Conservation (phyloP, 2,888 invertebrate genomes). For the Orthosia gothica region DNA sequence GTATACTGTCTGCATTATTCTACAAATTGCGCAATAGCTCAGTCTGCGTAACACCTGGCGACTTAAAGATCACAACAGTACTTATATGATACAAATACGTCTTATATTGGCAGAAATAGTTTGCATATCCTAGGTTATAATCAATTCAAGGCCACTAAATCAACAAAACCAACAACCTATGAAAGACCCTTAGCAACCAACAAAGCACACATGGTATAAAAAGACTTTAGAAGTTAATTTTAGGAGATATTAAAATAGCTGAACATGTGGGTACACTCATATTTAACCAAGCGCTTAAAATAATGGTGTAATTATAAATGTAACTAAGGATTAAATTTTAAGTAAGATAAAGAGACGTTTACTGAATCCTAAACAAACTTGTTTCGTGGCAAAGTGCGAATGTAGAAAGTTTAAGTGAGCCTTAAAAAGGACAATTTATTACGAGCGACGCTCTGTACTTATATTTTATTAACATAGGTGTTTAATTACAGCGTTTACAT, state of each 20-base stretch:
- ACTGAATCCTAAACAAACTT: conserved; percentile 44
- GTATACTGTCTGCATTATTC: background rate
- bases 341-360: conserved; percentile 21
- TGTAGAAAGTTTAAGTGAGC: conserved; percentile 39
- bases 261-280: background rate
- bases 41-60: conserved; percentile 3
- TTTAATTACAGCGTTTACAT: conserved; percentile 62
- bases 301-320: conserved; percentile 6
- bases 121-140: background rate
- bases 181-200: background rate
- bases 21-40: conserved; percentile 1
- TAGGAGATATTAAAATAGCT: conserved; percentile 6
- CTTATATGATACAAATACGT: background rate
- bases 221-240: background rate
- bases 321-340: conserved; percentile 12
- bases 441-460: conserved; percentile 32
- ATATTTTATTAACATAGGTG: conserved; percentile 58
- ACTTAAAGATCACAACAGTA: conserved; percentile 10
- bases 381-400: conserved; percentile 31
- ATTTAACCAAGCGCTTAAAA: conserved; percentile 6
- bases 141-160: background rate
- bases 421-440: conserved; percentile 46
- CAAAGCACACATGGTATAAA: background rate
- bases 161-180: no score
- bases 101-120: background rate